Percentiles rank a stretch among this genome's conserved stretches.
These are phyloP conservation scores for Maconellicoccus hirsutus DNA, from an alignment of 1,140 invertebrate species.

Conservation along the genomic window DNA sequence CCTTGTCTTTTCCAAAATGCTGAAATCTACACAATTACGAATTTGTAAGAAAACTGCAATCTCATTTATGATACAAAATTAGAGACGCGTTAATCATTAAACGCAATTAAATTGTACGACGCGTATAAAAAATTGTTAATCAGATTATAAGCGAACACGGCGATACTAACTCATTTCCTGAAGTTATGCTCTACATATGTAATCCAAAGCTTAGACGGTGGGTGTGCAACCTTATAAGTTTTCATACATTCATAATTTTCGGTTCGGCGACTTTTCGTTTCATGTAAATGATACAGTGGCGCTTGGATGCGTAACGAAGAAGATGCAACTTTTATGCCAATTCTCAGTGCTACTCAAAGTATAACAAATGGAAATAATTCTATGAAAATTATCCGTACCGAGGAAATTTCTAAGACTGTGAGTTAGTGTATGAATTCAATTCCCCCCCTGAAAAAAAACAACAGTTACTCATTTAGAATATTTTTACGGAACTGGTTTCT, in stretches of 20 bases:
- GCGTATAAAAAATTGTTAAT: conserved; percentile 14
- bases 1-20: too few relatives aligned
- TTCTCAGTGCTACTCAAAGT: not conserved
- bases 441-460: not conserved
- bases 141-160: not conserved
- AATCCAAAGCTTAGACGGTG: conserved; percentile 8
- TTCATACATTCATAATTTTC: conserved; percentile 22
- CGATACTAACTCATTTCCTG: conserved; percentile 11
- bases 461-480: conserved; percentile 1
- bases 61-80: too few relatives aligned
- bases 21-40: too few relatives aligned
- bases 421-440: not conserved
- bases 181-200: conserved; percentile 22
- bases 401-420: not conserved
- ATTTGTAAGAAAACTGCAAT: too few relatives aligned
- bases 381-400: too few relatives aligned
- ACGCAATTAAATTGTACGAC: not conserved
- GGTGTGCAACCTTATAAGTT: conserved; percentile 5
- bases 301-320: conserved; percentile 19
- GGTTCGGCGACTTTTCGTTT: conserved; percentile 10
- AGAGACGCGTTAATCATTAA: too few relatives aligned
- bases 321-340: not conserved
- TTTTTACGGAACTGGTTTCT: not conserved
- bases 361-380: not conserved
- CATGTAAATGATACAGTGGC: conserved; percentile 17